Percentiles rank a stretch among this genome's conserved stretches.
Evolutionary conservation across 2,888 invertebrate species (phyloP).

Genomic region (Orthosia gothica): DNA sequence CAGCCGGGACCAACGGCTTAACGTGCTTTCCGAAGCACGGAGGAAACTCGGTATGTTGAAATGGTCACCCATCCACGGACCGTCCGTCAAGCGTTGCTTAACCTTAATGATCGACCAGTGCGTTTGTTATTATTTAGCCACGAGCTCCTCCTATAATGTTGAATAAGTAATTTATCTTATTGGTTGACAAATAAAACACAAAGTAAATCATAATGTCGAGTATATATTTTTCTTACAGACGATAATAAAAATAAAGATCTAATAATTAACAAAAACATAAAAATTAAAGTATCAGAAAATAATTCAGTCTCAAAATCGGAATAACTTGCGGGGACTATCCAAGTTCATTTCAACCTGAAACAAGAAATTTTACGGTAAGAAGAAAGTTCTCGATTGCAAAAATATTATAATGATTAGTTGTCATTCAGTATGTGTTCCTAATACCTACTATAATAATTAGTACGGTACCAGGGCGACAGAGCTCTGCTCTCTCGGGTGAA

Average conservation of each 20-base stretch:
- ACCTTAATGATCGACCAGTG: no score
- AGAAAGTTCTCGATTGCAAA: no score
- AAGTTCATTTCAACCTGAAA: conserved; percentile 55
- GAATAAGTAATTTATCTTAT: background rate
- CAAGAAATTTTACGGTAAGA: conserved; percentile 17
- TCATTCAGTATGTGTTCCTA: background rate
- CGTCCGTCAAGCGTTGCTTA: no score
- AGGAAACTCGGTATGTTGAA: no score
- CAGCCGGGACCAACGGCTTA: no score
- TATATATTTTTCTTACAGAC: conserved; percentile 75
- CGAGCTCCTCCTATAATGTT: no score
- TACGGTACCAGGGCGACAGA: no score
- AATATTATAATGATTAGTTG: background rate
- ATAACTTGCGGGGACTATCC: conserved; percentile 1
- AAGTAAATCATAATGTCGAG: conserved; percentile 75
- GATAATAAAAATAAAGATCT: conserved; percentile 21
- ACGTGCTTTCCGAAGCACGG: no score
- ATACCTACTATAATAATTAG: background rate
- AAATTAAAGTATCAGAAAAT: conserved; percentile 12
- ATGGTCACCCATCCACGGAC: no score
- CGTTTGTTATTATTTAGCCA: no score
- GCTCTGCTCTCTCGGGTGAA: no score
- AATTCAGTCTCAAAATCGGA: background rate
- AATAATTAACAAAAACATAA: conserved; percentile 22
- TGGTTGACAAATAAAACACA: conserved; percentile 37